Evolutionary conservation across 2,113 vertebrate species (phyloP).

Genomic region (Gadus macrocephalus): DNA sequence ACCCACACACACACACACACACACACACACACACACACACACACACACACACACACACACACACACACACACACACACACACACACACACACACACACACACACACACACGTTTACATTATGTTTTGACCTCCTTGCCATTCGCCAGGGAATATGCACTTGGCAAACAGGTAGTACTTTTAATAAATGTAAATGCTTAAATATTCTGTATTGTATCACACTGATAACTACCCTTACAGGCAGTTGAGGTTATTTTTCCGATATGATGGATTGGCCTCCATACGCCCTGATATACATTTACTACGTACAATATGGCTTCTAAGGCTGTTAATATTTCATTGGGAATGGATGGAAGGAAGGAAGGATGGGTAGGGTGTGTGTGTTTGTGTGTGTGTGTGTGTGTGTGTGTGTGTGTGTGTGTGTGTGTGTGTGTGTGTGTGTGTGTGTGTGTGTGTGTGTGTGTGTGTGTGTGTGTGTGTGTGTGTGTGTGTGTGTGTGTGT

Average conservation of each 20-base stretch:
- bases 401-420: neutral
- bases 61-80: too few relatives aligned
- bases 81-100: too few relatives aligned
- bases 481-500: too few relatives aligned
- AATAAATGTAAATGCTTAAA: too few relatives aligned
- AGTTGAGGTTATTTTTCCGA: too few relatives aligned
- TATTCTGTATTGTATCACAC: neutral
- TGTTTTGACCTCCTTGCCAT: too few relatives aligned
- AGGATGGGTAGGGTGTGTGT: neutral
- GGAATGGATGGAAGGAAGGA: neutral
- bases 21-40: too few relatives aligned
- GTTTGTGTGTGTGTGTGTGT: neutral
- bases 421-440: neutral
- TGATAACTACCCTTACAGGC: neutral
- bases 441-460: neutral
- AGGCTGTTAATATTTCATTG: conserved; percentile 5
- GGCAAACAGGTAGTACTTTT: too few relatives aligned
- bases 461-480: neutral
- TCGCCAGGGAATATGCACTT: too few relatives aligned
- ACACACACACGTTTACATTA: too few relatives aligned
- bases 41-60: too few relatives aligned
- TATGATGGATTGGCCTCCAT: too few relatives aligned
- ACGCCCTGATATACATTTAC: neutral
- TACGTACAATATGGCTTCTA: neutral
- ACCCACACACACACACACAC: neutral